Conservation (phyloP, 2,797 vertebrate genomes). For the Galaxias olidus region DNA sequence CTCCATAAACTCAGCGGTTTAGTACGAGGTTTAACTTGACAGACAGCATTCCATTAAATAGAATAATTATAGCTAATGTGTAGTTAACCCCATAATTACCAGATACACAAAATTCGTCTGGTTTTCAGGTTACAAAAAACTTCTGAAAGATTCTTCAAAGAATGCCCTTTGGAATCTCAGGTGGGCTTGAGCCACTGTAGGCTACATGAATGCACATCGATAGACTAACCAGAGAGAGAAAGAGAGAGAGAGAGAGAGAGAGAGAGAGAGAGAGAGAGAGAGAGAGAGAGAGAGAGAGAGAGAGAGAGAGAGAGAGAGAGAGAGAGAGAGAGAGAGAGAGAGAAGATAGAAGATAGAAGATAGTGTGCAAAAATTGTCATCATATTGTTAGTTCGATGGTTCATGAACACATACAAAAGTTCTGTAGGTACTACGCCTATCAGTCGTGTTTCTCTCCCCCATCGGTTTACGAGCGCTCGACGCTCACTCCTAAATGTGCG, state of each 20-base stretch:
- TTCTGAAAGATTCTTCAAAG: neutral
- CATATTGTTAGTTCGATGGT: no score
- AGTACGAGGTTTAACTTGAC: conserved; percentile 12
- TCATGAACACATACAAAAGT: no score
- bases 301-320: neutral
- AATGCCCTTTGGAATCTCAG: no score
- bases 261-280: no score
- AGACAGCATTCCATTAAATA: conserved; percentile 36
- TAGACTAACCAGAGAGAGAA: no score
- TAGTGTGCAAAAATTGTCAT: no score
- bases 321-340: neutral
- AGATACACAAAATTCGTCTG: neutral
- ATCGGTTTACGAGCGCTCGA: conserved; percentile 1
- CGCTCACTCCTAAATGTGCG: conserved; percentile 53
- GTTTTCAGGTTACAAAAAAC: neutral
- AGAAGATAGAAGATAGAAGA: no score
- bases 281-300: neutral
- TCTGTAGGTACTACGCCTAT: no score
- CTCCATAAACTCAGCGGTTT: conserved; percentile 17
- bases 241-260: no score
- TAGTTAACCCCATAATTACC: conserved; percentile 16
- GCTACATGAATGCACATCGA: no score
- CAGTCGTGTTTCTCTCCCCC: neutral
- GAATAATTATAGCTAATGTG: conserved; percentile 25
- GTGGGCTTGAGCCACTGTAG: no score